Base-by-base conservation (phyloP, 2,797 vertebrate genomes). In the Lepus oiostolus region DNA sequence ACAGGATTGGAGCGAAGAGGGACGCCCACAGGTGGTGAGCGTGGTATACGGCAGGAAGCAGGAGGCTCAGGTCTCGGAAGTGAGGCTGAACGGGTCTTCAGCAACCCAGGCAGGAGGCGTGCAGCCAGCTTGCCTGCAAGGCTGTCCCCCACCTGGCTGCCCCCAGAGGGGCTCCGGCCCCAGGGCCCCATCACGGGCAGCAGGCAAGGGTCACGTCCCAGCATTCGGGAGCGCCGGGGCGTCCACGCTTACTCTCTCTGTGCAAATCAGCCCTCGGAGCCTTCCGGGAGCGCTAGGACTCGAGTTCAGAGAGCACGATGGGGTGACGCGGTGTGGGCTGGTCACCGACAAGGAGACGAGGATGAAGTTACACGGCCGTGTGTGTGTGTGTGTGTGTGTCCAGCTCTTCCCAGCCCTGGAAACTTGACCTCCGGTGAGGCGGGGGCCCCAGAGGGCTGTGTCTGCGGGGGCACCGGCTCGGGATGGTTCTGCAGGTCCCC, bases 311-410 rank as follows among this genome's bases (percentile, higher is more conserved):
- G 28, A 19, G 65, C 19, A 24, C 38, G 5, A 8, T 14, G 42
- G 6, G 5, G 62, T 89, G 76, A 54, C 58, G 70, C 81, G 62
- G 28, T 62, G 58, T 38, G 21, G 19, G 38, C 24, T 81, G 71
- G 90, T 91, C 89, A 91, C 82, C 87, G 85, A 82, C 75, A 81
- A 85, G 68, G 76, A 28, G 60, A 50, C 70, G 71, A 47, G 10
- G 54, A 32, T 24, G 30, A 19, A 75, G 83, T 94, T 87, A 81
- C 72, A 62, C 85, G 52, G 82, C 19, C 47, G 19, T 21, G 0
- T 22, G 72, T 83, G 42, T 24, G 28, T 65, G 32, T 16, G n/a
- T 63, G 65, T 54, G 19, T 42, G 74, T 58, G 47, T 42, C 88
- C 21, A 9, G 10, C n/a, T 92, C 83, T 81, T 86, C 42, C 91